These are phyloP conservation scores for Pristionchus exspectatus DNA, from an alignment of 2,888 invertebrate species.

Conservation along the genomic window DNA sequence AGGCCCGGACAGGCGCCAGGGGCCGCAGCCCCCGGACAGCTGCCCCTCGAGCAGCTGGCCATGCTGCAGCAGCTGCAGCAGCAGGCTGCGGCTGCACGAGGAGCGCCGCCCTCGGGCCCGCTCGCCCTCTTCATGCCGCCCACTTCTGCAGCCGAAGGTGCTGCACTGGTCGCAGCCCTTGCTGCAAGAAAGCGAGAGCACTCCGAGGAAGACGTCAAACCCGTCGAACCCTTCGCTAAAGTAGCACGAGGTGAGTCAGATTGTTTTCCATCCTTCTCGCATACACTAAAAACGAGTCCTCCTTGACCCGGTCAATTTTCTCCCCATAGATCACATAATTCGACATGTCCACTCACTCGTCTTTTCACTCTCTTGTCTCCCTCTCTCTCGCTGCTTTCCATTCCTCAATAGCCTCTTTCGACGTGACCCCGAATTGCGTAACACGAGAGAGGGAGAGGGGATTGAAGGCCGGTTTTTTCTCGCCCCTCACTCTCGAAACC, in stretches of 20 bases:
- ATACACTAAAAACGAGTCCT: background rate
- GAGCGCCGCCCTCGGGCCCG: background rate
- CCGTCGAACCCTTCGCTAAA: conserved; percentile 69
- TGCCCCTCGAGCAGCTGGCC: conserved; percentile 63
- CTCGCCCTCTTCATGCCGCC: conserved; percentile 31
- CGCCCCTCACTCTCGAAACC: conserved; percentile 33
- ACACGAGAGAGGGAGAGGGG: background rate
- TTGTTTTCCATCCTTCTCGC: background rate
- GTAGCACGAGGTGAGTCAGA: conserved; percentile 71
- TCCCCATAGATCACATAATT: background rate
- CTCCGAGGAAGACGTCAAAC: conserved; percentile 71
- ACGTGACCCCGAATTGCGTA: conserved; percentile 54
- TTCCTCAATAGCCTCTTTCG: too few species aligned
- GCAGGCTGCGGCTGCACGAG: background rate
- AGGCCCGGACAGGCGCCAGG: conserved; percentile 27
- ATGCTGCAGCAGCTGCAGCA: conserved; percentile 62
- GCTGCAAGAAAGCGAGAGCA: conserved; percentile 63
- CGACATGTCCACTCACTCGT: conserved; percentile 15
- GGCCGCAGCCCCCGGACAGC: conserved; percentile 48
- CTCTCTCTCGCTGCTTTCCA: conserved; percentile 3
- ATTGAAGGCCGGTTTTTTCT: conserved; percentile 50
- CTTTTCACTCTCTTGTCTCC: conserved; percentile 16
- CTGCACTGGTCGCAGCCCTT: conserved; percentile 53
- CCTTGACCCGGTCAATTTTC: conserved; percentile 39
- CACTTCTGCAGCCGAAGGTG: background rate